A percentile compares a stretch with the other conserved stretches of the same genome.
These are phyloP conservation scores for Strongylocentrotus purpuratus DNA, from an alignment of 35 echinoderm and acorn worm species.

Conservation along the genomic window DNA sequence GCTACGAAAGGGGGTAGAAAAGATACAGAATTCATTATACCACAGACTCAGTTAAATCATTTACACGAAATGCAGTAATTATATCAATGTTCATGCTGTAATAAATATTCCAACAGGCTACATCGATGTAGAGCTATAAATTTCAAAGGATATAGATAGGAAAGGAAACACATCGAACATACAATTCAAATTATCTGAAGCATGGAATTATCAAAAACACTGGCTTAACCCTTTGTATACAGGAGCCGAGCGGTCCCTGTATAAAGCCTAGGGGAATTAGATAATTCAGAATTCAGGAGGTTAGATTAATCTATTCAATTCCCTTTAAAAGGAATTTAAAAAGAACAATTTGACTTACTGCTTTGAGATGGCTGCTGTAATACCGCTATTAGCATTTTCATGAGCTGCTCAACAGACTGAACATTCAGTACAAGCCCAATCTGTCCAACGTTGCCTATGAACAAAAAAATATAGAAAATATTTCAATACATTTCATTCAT, in stretches of 20 bases:
- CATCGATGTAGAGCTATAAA: too few relatives aligned
- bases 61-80: too few relatives aligned
- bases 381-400: constrained; percentile 67
- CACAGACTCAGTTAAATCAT: too few relatives aligned
- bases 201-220: background rate
- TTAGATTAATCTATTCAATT: background rate
- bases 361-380: constrained; percentile 52
- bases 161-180: background rate
- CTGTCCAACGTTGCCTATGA: constrained; percentile 37
- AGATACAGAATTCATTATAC: too few relatives aligned
- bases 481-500: too few relatives aligned
- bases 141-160: too few relatives aligned
- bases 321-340: background rate
- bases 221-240: background rate
- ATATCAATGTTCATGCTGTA: too few relatives aligned
- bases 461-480: background rate
- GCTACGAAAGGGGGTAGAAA: too few relatives aligned
- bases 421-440: constrained; percentile 42
- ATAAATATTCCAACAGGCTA: too few relatives aligned
- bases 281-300: too few relatives aligned
- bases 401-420: constrained; percentile 51
- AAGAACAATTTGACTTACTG: constrained; percentile 35
- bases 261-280: too few relatives aligned
- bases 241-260: too few relatives aligned
- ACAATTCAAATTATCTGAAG: background rate